A percentile compares a stretch with the other conserved stretches of the same genome.
Evolutionary conservation across 1,140 invertebrate genomes (phyloP).

Genomic region (Mamestra configurata): DNA sequence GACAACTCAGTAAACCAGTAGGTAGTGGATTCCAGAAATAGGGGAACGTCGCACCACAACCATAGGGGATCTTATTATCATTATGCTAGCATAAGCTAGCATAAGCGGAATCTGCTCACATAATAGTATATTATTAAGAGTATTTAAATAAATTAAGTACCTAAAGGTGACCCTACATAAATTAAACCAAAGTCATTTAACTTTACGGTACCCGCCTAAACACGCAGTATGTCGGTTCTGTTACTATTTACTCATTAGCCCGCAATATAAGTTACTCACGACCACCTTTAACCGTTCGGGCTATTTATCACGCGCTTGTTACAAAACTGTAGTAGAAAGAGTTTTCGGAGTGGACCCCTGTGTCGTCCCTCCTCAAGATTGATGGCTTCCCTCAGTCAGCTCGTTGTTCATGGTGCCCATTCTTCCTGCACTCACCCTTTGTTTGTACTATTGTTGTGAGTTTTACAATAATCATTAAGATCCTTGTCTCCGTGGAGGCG

Average conservation of each 20-base stretch:
- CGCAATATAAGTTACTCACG: slow-evolving; percentile 57
- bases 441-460: slow-evolving; percentile 68
- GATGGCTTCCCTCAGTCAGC: slow-evolving; percentile 74
- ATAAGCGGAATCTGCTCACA: too few relatives aligned
- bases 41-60: too few relatives aligned
- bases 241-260: slow-evolving; percentile 55
- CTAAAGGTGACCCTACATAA: slow-evolving; percentile 18
- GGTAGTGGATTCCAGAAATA: too few relatives aligned
- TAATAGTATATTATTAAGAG: background rate
- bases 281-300: slow-evolving; percentile 62
- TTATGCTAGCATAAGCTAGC: too few relatives aligned
- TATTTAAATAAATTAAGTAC: slow-evolving; percentile 43
- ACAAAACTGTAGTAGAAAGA: slow-evolving; percentile 75
- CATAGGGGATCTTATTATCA: too few relatives aligned
- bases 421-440: slow-evolving; percentile 64
- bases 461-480: slow-evolving; percentile 71
- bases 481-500: slow-evolving; percentile 48
- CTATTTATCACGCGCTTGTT: slow-evolving; percentile 76
- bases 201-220: slow-evolving; percentile 21
- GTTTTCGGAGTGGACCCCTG: slow-evolving; percentile 73
- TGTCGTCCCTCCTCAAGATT: slow-evolving; percentile 76
- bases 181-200: slow-evolving; percentile 41
- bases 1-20: too few relatives aligned
- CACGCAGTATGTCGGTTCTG: slow-evolving; percentile 26
- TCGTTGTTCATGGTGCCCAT: slow-evolving; percentile 65